phyloP scores from a whole-genome alignment of 2,797 vertebrate species.

The Naso thynnoides region DNA sequence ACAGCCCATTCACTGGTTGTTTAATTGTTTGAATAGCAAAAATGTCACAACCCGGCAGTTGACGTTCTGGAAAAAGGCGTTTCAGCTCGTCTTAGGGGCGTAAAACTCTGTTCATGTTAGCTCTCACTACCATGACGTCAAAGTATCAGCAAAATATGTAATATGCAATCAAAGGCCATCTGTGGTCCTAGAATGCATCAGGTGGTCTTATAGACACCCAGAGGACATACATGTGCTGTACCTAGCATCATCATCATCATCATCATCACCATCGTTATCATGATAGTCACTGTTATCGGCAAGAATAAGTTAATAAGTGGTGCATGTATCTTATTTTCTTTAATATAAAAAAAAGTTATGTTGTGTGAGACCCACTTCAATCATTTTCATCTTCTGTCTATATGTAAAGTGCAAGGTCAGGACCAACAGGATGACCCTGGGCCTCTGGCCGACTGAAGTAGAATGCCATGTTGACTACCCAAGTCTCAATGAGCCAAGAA shows the following conservation, averaged over 20 bases:
- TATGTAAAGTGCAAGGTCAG: constrained; percentile 25
- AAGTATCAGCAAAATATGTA: no score
- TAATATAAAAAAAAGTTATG: neutral
- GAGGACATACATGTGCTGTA: no score
- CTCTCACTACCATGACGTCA: no score
- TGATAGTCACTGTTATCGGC: no score
- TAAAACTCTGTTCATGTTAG: no score
- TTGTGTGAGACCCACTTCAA: constrained; percentile 13
- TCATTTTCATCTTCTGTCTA: constrained; percentile 39
- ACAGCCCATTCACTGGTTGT: no score
- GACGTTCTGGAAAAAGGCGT: no score
- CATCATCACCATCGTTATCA: neutral
- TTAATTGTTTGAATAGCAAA: no score
- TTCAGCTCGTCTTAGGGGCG: no score
- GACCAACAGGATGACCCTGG: constrained; percentile 21
- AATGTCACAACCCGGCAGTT: no score
- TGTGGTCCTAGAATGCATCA: neutral
- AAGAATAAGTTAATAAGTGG: neutral
- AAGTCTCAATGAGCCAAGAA: constrained; percentile 62
- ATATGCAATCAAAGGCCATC: no score
- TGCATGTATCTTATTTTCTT: neutral
- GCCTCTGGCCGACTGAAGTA: constrained; percentile 27
- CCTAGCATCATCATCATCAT: neutral
- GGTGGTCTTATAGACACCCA: neutral
- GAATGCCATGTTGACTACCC: constrained; percentile 34